A percentile compares a stretch with the other conserved stretches of the same genome.
Evolutionary conservation across 2,797 vertebrate species (phyloP).

Genomic region (Pachyuromys duprasi): DNA sequence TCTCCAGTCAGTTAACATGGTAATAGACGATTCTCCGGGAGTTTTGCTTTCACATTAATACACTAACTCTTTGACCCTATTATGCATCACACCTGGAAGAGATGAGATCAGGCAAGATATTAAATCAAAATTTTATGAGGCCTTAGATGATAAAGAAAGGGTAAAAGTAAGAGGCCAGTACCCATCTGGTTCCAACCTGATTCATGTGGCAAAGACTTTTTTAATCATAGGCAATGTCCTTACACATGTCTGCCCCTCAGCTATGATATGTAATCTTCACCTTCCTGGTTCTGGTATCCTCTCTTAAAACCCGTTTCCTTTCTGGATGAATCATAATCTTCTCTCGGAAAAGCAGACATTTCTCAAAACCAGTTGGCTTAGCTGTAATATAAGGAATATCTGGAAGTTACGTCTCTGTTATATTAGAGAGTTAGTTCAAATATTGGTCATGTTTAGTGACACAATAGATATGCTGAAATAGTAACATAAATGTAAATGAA

Average conservation of each 20-base stretch:
- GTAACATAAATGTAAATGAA: background rate
- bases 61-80: conserved; percentile 56
- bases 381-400: background rate
- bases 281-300: background rate
- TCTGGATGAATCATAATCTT: conserved; percentile 6
- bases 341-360: background rate
- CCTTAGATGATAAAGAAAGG: conserved; percentile 39
- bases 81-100: conserved; percentile 33
- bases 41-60: background rate
- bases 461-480: background rate
- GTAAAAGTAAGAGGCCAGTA: conserved; percentile 43
- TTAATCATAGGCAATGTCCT: background rate
- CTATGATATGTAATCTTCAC: background rate
- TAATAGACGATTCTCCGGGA: conserved; percentile 2
- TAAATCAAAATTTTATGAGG: conserved; percentile 65
- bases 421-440: background rate
- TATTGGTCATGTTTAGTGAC: background rate
- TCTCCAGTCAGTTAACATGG: background rate
- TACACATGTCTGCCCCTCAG: conserved; percentile 3
- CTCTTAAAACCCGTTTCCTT: background rate
- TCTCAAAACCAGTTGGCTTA: background rate
- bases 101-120: conserved; percentile 55
- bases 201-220: background rate
- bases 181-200: background rate
- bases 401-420: background rate